Evolutionary conservation across 2,888 invertebrate species (phyloP), one percentile per base, ranked within the genome.

Genomic region (Epistrophe eligans): DNA sequence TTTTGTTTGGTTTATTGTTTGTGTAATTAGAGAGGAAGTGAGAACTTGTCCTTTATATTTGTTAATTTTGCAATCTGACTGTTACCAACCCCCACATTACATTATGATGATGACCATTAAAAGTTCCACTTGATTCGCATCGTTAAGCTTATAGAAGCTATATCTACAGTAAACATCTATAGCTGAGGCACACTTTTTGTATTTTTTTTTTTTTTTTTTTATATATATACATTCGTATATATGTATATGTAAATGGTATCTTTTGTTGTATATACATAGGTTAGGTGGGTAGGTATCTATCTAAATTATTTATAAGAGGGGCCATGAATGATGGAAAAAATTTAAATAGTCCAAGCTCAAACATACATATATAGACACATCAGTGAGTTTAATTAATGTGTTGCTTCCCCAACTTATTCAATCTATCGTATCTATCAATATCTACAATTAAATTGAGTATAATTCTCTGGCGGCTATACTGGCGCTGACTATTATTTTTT

Each of bases 1-100:
- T n/a, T 19, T 72, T 70, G 67, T 73, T 82, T 24, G 24, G 1
- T 24, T 24, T 3, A 73, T 74, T 70, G 77, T 73, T 71, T 79
- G 74, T 72, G 4, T 43, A 87, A 87, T 87, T 87, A 87, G 74
- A 83, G 87, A 87, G 87, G 87, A 87, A 87, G 83, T 87, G 82
- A 83, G 79, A 87, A 83, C 83, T 83, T 83, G 76, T 87, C 87
- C 79, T 87, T 79, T 79, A 55, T 52, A 66, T 80, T 79, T 82
- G 77, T 71, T 73, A 67, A 83, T 79, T 79, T 77, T 70, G 77
- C 80, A 79, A 84, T 73, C 70, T 40, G 73, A 17, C 19, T 38
- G 7, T 13, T 19, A 2, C 35, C 19, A 48, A 19, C 66, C 66
- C 72, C 64, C 62, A 62, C 62, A 70, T 19, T 24, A 76, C 38